Percentiles rank a stretch among this genome's conserved stretches.
Evolutionary conservation across 2,113 vertebrate genomes (phyloP).

Genomic region (Furnarius figulus): DNA sequence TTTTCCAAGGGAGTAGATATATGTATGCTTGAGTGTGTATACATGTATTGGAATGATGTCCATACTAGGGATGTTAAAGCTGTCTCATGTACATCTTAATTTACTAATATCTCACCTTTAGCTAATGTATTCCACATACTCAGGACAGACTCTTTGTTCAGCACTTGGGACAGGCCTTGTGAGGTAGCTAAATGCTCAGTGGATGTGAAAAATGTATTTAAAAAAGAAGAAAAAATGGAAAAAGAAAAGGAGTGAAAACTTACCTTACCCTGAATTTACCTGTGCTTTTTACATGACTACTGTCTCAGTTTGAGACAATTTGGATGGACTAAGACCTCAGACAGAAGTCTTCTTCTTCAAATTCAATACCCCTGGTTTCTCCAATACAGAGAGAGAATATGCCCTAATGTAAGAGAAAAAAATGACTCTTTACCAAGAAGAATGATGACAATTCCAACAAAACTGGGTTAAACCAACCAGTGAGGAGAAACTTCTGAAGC

Average conservation of each 20-base stretch:
- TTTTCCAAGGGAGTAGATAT: not conserved
- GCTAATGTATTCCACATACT: not conserved
- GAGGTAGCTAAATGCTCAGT: not conserved
- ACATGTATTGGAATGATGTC: not conserved
- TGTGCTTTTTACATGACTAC: not conserved
- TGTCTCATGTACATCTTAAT: not conserved
- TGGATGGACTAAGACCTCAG: not conserved
- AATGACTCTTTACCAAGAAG: not conserved
- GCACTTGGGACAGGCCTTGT: not conserved
- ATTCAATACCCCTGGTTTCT: not conserved
- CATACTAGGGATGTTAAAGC: not conserved
- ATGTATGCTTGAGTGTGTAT: not conserved
- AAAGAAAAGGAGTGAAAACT: not conserved
- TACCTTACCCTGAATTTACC: not conserved
- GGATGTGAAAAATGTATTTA: not conserved
- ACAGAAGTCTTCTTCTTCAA: not conserved
- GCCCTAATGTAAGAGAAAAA: not conserved
- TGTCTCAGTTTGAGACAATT: not conserved
- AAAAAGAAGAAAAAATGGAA: fast-evolving
- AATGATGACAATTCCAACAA: not conserved
- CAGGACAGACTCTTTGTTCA: not conserved
- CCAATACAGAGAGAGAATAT: not conserved
- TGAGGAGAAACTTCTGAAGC: not conserved
- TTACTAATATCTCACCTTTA: not conserved
- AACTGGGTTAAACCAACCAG: not conserved